A percentile compares a stretch with the other conserved stretches of the same genome.
phyloP scores from a whole-genome alignment of 2,797 vertebrate genomes.

The Schizopygopsis malacanthus region DNA sequence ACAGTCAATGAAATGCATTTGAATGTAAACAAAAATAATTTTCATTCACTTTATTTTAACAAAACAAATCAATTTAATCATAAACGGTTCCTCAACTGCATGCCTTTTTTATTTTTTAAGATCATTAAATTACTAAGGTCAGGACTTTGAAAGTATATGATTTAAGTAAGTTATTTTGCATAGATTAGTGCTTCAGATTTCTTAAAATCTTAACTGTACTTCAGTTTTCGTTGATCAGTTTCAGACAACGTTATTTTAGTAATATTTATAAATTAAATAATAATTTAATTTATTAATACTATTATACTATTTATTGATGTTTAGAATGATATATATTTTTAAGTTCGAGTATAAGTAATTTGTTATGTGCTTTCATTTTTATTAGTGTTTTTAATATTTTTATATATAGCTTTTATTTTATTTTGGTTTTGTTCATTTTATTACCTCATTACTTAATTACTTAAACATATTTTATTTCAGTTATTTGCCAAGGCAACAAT shows the following conservation, averaged over 20 bases:
- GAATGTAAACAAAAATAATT: too few relatives aligned
- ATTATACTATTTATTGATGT: not conserved
- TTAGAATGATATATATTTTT: not conserved
- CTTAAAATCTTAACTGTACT: constrained; percentile 3
- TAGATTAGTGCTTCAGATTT: not conserved
- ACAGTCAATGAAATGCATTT: too few relatives aligned
- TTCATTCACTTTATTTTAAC: not conserved
- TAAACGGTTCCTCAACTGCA: not conserved
- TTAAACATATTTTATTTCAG: not conserved
- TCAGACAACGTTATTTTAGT: not conserved
- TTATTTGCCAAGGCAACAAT: not conserved
- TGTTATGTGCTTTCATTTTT: not conserved
- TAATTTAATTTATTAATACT: not conserved
- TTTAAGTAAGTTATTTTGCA: not conserved
- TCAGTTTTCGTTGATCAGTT: not conserved
- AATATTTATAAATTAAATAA: not conserved
- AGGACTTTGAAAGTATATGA: not conserved
- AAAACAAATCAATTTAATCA: not conserved
- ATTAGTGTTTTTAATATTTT: not conserved
- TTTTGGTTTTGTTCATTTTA: not conserved
- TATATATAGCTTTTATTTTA: not conserved
- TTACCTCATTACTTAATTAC: not conserved
- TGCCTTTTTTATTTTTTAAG: not conserved
- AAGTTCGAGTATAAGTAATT: not conserved
- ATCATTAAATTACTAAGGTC: not conserved